Conservation (phyloP, 2,797 vertebrate species). For the Prunella strophiata region DNA sequence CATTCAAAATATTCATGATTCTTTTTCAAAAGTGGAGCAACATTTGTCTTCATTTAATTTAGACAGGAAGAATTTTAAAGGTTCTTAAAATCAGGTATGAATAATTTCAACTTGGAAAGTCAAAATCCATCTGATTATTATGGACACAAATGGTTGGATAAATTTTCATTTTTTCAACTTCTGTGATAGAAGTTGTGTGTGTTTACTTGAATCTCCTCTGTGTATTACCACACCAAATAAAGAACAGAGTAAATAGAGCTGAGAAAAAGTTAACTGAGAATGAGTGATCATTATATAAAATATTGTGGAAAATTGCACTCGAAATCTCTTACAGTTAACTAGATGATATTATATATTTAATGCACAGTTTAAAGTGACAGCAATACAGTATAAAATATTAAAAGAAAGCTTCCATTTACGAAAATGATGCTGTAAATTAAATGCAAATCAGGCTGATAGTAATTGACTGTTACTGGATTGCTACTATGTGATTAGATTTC, state of each 20-base stretch:
- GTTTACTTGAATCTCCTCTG: not conserved
- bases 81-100: not conserved
- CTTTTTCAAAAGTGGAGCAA: not conserved
- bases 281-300: not conserved
- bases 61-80: not conserved
- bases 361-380: not conserved
- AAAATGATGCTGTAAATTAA: not conserved
- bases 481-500: not conserved
- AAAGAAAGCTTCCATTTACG: not conserved
- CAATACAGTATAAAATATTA: not conserved
- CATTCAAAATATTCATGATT: not conserved
- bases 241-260: not conserved
- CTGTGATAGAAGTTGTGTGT: not conserved
- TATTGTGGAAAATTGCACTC: not conserved
- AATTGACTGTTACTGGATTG: not conserved
- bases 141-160: not conserved
- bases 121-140: not conserved
- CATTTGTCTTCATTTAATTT: not conserved
- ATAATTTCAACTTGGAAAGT: not conserved
- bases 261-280: not conserved
- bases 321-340: not conserved
- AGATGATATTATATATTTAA: not conserved
- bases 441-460: not conserved
- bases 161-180: not conserved
- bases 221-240: not conserved